Base-by-base conservation (phyloP, 2,113 vertebrate genomes). In the Gymnarchus niloticus region DNA sequence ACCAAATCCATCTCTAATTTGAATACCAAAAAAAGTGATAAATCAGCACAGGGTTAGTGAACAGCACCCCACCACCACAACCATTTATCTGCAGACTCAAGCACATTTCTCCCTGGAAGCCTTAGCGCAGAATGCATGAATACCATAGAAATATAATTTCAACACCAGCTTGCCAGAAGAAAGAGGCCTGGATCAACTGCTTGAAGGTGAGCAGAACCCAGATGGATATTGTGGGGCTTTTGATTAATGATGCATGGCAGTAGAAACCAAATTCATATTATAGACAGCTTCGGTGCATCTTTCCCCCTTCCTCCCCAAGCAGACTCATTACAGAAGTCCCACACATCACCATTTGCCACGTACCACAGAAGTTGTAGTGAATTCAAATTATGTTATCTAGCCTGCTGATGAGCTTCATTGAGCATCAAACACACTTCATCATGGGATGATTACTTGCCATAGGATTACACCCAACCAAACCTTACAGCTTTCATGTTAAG, bases 71-170 rank as follows among this genome's bases (percentile, higher is more conserved):
- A n/a, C 65, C 21, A 23, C 44, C 76, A 28, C n/a, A 2, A n/a
- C 48, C 49, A 23, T 28, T 37, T 33, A 54, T 28, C 2, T 56
- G 28, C 51, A 54, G n/a, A 10, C 80, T 28, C 51, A 82, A 56
- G 25, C 17, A 54, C n/a, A 9, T 82, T 82, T 82, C n/a, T 7
- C 2, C 51, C 51, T 37, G 25, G 54, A 82, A 82, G 80, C 25
- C 54, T 56, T 82, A 2, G 3, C n/a, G 33, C 49, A 19, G 78
- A 54, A 81, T 33, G 25, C 49, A 81, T 49, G 48, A 78, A 78
- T 78, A 78, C 23, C 6, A 49, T 44, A 81, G 23, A 23, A 81
- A 81, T 81, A 51, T 81, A 49, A 81, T 81, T 51, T 81, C n/a
- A 81, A 25, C 44, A 81, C 44, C n/a, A 82, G 17, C 48, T 54